Base-by-base conservation (phyloP, 2,888 invertebrate genomes). In the Hipparchia semele region DNA sequence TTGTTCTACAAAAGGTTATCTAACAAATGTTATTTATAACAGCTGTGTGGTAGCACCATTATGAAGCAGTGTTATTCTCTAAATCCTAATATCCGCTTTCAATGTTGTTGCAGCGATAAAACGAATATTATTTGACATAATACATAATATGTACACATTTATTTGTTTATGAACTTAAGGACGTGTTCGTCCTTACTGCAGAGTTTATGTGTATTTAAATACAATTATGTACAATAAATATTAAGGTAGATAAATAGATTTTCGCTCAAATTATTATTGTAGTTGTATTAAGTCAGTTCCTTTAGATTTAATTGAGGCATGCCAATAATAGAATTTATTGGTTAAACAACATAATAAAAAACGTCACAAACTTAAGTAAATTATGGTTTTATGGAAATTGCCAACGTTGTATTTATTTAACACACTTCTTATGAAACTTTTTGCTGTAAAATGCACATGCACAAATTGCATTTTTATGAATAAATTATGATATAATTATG, bases 231-330 rank as follows among this genome's bases (percentile, higher is more conserved):
- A 60, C 9, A 33, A 60, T 60, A 60, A 39, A 64, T 64, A 1
- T 12, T 51, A 61, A 53, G 10, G 13, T 71, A 67, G 23, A 66
- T 6, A 39, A 51, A 73, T 68, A 68, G 68, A 74, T 68, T 75
- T 78, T 80, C 88, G 90, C 90, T 90, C 90, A 89, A 90, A 81
- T 78, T 84, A 87, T 85, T 79, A 12, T 54, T 79, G 81, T 90
- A 90, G 88, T 84, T 73, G 62, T 68, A 87, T 82, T 88, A 88
- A 86, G 86, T 83, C 85, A 88, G 91, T 91, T 91, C 91, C 91
- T 91, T 88, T 91, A 91, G 90, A 80, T 76, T 88, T 74, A 73
- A 86, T 84, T 75, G 76, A 76, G 71, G 75, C 39, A 74, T 61
- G 54, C 46, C 54, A 68, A 39, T 61, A 66, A 65, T 12, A 59